These are phyloP conservation scores for Hetaerina americana DNA, from an alignment of 1,140 invertebrate species.

Conservation along the genomic window DNA sequence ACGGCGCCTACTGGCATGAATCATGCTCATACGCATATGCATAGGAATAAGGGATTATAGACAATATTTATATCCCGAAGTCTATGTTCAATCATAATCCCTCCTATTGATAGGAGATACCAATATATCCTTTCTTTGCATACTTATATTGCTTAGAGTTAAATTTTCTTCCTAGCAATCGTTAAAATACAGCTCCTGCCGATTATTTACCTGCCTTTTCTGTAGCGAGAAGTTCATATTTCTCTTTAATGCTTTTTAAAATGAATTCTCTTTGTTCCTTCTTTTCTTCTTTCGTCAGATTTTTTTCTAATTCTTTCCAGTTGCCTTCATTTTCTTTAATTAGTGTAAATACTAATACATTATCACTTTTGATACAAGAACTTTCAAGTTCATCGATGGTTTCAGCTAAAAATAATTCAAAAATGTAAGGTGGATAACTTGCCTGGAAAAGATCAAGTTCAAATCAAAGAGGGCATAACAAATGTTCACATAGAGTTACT, in stretches of 20 bases:
- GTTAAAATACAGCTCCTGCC: too few species aligned
- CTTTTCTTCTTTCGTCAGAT: slow-evolving; percentile 39
- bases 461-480: too few species aligned
- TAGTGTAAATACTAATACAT: slow-evolving; percentile 43
- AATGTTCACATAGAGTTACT: slow-evolving; percentile 16
- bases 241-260: slow-evolving; percentile 31
- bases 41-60: too few species aligned
- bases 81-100: too few species aligned
- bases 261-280: slow-evolving; percentile 23
- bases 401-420: slow-evolving; percentile 46
- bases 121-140: too few species aligned
- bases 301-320: slow-evolving; percentile 42
- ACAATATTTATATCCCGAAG: too few species aligned
- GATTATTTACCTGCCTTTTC: slow-evolving; percentile 31
- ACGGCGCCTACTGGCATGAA: too few species aligned
- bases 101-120: too few species aligned
- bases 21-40: too few species aligned
- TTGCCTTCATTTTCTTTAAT: slow-evolving; percentile 35
- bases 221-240: slow-evolving; percentile 36
- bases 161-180: too few species aligned
- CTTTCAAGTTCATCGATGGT: slow-evolving; percentile 40
- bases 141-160: too few species aligned
- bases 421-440: slow-evolving; percentile 47
- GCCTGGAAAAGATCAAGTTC: slow-evolving; percentile 27
- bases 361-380: slow-evolving; percentile 38